Conservation (phyloP, 2,113 vertebrate species). For the Psephotus haematonotus region DNA sequence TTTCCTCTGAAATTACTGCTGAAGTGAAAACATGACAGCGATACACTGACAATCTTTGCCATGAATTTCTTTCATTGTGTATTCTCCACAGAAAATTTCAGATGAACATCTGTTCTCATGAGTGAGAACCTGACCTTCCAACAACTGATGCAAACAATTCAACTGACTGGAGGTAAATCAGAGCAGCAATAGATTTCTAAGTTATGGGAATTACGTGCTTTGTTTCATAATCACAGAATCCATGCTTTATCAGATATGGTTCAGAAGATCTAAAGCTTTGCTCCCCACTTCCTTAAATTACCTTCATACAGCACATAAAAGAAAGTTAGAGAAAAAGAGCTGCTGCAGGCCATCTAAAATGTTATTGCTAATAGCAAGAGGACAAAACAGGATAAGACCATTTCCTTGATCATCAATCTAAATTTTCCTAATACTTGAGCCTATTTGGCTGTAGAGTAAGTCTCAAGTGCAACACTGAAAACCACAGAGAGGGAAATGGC, state of each 20-base stretch:
- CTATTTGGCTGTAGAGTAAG: background rate
- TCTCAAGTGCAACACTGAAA: background rate
- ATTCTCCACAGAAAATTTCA: background rate
- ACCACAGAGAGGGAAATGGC: background rate
- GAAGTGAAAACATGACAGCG: background rate
- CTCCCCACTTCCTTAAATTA: background rate
- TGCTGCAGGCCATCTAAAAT: background rate
- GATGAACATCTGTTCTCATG: background rate
- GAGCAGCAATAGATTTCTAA: background rate
- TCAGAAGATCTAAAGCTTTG: background rate
- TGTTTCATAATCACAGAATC: background rate
- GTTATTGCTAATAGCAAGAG: background rate
- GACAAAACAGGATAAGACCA: background rate
- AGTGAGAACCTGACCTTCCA: background rate
- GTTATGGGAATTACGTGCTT: background rate
- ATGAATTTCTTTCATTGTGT: background rate
- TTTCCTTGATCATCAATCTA: background rate
- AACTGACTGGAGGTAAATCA: background rate
- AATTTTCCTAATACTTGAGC: background rate
- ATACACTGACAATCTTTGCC: background rate
- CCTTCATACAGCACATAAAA: background rate
- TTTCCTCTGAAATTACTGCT: background rate
- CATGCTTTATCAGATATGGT: background rate
- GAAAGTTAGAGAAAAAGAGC: background rate
- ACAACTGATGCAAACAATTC: background rate